Percentiles rank a stretch among this genome's conserved stretches.
These are phyloP conservation scores for Fundulus diaphanus DNA, from an alignment of 2,797 vertebrate species.

Conservation along the genomic window DNA sequence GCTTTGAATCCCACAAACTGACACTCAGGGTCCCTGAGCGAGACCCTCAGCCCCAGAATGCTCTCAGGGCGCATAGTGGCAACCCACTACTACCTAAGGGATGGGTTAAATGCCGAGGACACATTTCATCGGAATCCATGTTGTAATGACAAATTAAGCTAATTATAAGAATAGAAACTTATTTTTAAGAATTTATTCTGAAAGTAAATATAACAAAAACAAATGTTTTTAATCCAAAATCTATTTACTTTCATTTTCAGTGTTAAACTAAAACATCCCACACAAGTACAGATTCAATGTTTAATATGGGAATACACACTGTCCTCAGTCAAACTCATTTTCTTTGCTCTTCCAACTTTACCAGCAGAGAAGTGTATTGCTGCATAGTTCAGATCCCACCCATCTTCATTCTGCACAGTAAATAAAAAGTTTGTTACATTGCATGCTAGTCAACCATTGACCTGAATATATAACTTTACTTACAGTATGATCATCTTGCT, in stretches of 20 bases:
- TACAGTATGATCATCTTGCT: neutral
- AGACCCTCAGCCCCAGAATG: no score
- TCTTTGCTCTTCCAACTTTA: neutral
- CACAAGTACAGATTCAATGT: neutral
- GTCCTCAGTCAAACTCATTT: neutral
- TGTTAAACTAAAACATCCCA: neutral
- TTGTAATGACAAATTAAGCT: no score
- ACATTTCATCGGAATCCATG: no score
- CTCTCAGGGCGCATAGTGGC: no score
- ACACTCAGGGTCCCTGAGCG: no score
- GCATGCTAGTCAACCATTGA: fast-evolving
- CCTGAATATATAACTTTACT: neutral
- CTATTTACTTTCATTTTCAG: neutral
- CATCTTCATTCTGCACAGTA: neutral
- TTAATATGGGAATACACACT: neutral
- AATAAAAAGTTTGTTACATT: neutral
- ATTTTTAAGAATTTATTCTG: neutral
- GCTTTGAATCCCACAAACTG: no score
- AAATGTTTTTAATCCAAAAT: neutral
- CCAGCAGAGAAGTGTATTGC: slow-evolving; percentile 11
- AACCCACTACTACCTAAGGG: no score
- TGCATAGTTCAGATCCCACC: neutral
- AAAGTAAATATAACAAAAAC: neutral
- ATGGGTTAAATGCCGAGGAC: no score
- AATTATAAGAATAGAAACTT: neutral